Evolutionary conservation across 2,797 vertebrate genomes (phyloP).

Genomic region (Hylomyscus alleni): DNA sequence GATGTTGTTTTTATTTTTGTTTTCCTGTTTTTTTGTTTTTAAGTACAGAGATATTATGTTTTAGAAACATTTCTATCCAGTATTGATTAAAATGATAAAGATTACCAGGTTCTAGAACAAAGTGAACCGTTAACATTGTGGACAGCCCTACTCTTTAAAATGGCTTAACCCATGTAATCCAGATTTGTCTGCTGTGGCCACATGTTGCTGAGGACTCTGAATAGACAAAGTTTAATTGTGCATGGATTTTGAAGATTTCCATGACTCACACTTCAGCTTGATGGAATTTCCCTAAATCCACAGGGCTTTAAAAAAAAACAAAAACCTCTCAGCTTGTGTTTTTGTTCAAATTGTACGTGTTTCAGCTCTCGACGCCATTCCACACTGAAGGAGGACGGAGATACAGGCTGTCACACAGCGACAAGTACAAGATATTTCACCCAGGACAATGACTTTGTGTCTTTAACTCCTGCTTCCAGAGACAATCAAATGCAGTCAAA

Average conservation of each 20-base stretch:
- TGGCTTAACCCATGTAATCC: background rate
- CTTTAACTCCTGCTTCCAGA: background rate
- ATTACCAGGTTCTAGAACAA: background rate
- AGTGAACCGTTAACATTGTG: background rate
- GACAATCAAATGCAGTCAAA: background rate
- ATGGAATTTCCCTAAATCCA: constrained; percentile 63
- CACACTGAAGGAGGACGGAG: constrained; percentile 26
- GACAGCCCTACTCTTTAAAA: constrained; percentile 23
- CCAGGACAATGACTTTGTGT: background rate
- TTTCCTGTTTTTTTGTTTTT: background rate
- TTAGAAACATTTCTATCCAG: background rate
- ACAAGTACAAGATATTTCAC: background rate
- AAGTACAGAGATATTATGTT: background rate
- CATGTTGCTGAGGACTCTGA: background rate
- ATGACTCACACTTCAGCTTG: background rate
- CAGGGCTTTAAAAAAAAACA: background rate
- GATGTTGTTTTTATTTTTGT: background rate
- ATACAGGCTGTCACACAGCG: background rate
- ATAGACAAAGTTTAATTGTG: background rate
- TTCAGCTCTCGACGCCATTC: constrained; percentile 27
- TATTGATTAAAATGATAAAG: constrained; percentile 5
- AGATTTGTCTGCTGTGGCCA: background rate
- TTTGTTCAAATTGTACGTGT: background rate
- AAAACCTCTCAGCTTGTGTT: background rate
- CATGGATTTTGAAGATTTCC: background rate